These are phyloP conservation scores for Perodicticus potto DNA, from an alignment of 2,797 vertebrate genomes.

Conservation along the genomic window DNA sequence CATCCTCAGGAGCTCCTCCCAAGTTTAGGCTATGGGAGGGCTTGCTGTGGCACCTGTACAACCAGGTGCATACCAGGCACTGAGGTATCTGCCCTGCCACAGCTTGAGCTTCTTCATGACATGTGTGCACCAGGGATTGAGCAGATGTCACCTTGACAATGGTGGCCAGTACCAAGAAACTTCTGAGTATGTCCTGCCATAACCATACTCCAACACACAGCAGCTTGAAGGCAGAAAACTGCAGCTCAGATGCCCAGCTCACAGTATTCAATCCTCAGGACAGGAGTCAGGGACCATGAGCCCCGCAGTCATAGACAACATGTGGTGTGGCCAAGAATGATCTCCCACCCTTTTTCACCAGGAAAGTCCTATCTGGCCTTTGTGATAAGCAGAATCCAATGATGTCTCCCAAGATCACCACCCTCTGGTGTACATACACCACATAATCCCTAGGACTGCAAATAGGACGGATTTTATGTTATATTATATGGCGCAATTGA, in stretches of 20 bases:
- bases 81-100: not conserved
- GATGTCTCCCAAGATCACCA: not conserved
- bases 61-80: not conserved
- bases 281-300: not conserved
- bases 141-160: not conserved
- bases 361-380: not conserved
- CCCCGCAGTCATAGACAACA: not conserved
- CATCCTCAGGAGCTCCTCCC: too few relatives aligned
- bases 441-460: too few relatives aligned
- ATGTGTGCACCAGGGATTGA: not conserved
- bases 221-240: not conserved
- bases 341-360: not conserved
- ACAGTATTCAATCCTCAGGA: accelerated
- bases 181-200: not conserved
- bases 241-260: not conserved
- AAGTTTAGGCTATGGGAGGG: not conserved
- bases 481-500: not conserved
- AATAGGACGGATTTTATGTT: not conserved
- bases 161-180: not conserved
- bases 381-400: not conserved
- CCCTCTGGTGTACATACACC: not conserved
- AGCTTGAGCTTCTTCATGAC: not conserved
- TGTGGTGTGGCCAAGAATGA: not conserved
- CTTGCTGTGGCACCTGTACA: not conserved
- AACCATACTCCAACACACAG: not conserved